These are phyloP conservation scores for Spodoptera frugiperda DNA, from an alignment of 1,140 invertebrate genomes.

Conservation along the genomic window DNA sequence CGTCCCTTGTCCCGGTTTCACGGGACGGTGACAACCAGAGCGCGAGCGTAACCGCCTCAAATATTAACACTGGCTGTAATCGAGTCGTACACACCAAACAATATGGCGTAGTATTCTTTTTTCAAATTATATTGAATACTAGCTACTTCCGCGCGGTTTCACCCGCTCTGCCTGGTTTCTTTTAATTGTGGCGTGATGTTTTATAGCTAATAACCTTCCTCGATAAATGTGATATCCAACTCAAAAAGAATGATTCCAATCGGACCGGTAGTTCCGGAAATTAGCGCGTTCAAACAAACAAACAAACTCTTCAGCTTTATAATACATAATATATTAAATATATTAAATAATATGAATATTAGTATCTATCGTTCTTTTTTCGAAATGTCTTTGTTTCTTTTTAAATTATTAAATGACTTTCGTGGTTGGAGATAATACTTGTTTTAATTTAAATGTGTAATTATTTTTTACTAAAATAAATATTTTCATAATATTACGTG, in stretches of 20 bases:
- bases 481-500: background rate
- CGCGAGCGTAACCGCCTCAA: constrained; percentile 26
- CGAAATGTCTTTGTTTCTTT: constrained; percentile 13
- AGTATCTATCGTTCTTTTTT: background rate
- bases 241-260: too few relatives aligned
- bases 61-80: constrained; percentile 32
- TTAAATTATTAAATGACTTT: constrained; percentile 7
- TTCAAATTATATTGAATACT: background rate
- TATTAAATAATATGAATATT: too few relatives aligned
- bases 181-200: too few relatives aligned
- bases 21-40: constrained; percentile 29
- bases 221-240: too few relatives aligned
- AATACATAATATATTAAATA: too few relatives aligned
- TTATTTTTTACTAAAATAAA: background rate
- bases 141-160: too few relatives aligned
- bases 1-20: constrained; percentile 14
- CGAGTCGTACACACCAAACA: background rate
- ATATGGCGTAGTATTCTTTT: constrained; percentile 14
- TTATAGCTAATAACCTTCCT: too few relatives aligned
- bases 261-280: too few relatives aligned
- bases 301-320: too few relatives aligned
- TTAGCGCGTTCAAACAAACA: too few relatives aligned
- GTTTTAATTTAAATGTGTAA: background rate
- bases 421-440: constrained; percentile 10
- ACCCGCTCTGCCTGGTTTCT: too few relatives aligned